A percentile compares a stretch with the other conserved stretches of the same genome.
phyloP scores from a whole-genome alignment of 2,113 vertebrate species.

The Athene cunicularia region DNA sequence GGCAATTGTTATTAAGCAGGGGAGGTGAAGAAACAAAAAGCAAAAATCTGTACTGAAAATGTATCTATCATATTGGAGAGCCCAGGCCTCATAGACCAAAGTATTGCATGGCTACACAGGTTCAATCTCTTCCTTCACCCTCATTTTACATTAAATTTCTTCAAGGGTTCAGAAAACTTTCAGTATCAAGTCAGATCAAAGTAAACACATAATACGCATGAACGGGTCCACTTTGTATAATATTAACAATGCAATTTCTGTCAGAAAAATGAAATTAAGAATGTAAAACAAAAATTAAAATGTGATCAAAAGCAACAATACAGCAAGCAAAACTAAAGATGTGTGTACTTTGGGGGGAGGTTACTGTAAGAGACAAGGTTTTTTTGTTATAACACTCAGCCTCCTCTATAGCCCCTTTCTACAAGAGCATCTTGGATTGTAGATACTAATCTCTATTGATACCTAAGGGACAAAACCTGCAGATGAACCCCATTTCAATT shows the following conservation, averaged over 20 bases:
- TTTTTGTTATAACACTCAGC: not conserved
- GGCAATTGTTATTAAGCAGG: not conserved
- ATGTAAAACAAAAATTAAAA: not conserved
- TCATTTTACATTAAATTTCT: not conserved
- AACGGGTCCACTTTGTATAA: constrained; percentile 11
- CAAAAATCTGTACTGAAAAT: not conserved
- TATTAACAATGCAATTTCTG: constrained; percentile 23
- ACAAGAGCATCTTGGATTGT: not conserved
- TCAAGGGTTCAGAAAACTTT: constrained; percentile 8
- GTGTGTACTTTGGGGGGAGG: not conserved
- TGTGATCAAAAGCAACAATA: not conserved
- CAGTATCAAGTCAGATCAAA: constrained; percentile 36
- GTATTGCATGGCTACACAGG: not conserved
- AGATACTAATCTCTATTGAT: not conserved
- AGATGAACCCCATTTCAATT: not conserved
- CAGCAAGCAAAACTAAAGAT: not conserved
- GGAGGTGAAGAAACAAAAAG: not conserved
- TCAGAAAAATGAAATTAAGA: constrained; percentile 31
- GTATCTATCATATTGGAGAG: not conserved
- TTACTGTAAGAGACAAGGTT: not conserved
- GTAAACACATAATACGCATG: not conserved
- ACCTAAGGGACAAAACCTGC: not conserved
- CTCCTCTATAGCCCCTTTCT: not conserved
- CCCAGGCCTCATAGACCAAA: not conserved
- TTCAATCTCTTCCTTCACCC: not conserved